Evolutionary conservation across 2,888 invertebrate species (phyloP).

Genomic region (Phortica magna): DNA sequence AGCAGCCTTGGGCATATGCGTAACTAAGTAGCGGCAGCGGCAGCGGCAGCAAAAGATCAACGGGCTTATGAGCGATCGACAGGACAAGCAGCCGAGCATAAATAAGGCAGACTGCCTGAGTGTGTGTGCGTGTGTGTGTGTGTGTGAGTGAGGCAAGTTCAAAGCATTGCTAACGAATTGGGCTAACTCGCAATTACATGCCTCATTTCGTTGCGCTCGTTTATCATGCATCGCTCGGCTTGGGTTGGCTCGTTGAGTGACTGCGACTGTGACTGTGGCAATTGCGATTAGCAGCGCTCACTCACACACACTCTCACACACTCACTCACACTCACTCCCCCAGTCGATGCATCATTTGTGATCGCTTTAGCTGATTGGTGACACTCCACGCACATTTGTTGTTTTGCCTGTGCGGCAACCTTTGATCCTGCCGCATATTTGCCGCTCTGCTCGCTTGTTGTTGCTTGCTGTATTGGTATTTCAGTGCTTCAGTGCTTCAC

Average conservation of each 20-base stretch:
- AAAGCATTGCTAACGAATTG: constrained; percentile 26
- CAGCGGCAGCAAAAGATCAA: not conserved
- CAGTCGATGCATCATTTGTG: not conserved
- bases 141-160: not conserved
- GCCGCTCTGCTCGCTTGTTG: too few species aligned
- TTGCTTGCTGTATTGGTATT: too few species aligned
- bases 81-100: not conserved
- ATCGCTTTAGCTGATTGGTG: constrained; percentile 14
- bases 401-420: not conserved
- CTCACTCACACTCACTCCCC: not conserved
- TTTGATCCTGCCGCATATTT: constrained; percentile 37
- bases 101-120: not conserved
- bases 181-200: constrained; percentile 72
- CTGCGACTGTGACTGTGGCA: constrained; percentile 6
- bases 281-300: constrained; percentile 33
- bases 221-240: constrained; percentile 51
- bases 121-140: not conserved
- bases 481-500: constrained; percentile 61
- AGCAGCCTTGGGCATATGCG: constrained; percentile 51
- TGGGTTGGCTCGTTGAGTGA: constrained; percentile 11
- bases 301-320: constrained; percentile 16
- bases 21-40: constrained; percentile 65
- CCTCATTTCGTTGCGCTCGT: constrained; percentile 55
- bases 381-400: constrained; percentile 7
- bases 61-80: constrained; percentile 9